A percentile compares a stretch with the other conserved stretches of the same genome.
Conservation (phyloP, 2,797 vertebrate genomes). For the Phataginus tetradactyla region DNA sequence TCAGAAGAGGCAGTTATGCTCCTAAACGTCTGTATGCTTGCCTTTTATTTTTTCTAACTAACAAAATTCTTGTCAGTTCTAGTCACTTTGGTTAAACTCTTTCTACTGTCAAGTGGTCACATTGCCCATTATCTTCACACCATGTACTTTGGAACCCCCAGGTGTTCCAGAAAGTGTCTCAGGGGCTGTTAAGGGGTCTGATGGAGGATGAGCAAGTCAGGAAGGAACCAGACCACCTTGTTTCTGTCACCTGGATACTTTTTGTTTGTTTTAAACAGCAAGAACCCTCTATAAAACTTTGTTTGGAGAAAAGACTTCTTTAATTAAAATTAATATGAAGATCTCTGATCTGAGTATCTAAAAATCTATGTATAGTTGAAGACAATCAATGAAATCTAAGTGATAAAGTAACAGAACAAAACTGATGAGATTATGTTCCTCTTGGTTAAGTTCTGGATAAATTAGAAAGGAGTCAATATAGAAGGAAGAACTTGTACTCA, state of each 20-base stretch:
- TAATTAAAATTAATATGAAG: slow-evolving; percentile 23
- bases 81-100: background rate
- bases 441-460: background rate
- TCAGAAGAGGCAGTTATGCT: background rate
- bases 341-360: background rate
- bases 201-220: background rate
- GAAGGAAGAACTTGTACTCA: background rate
- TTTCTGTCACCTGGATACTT: background rate
- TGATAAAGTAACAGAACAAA: background rate
- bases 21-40: background rate
- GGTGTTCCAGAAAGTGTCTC: background rate
- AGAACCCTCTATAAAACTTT: background rate
- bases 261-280: background rate
- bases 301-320: background rate
- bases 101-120: background rate
- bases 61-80: slow-evolving; percentile 17
- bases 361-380: background rate
- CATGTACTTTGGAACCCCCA: background rate
- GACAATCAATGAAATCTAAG: background rate
- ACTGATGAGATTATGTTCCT: background rate
- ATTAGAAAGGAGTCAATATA: background rate
- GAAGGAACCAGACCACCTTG: background rate
- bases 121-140: background rate
- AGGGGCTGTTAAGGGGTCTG: background rate
- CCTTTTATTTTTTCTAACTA: slow-evolving; percentile 27